Evolutionary conservation across 2,888 invertebrate genomes (phyloP).

Genomic region (Metalampra italica): DNA sequence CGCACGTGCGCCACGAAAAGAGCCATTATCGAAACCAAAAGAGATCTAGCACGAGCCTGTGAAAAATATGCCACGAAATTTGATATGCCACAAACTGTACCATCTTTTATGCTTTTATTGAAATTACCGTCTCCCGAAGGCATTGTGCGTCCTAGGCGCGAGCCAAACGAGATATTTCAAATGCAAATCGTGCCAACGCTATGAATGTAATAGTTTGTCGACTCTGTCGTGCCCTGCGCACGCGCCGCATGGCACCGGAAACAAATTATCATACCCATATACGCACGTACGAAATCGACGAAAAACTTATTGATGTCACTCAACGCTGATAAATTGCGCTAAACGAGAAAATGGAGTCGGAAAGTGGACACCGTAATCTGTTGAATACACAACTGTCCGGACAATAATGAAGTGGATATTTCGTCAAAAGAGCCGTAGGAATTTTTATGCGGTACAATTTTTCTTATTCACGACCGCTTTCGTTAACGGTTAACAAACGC

Average conservation of each 20-base stretch:
- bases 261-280: conserved; percentile 79
- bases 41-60: conserved; percentile 63
- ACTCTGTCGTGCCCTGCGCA: conserved; percentile 74
- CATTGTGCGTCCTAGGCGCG: conserved; percentile 67
- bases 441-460: conserved; percentile 38
- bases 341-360: conserved; percentile 60
- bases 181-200: conserved; percentile 77
- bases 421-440: conserved; percentile 35
- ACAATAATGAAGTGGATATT: conserved; percentile 33
- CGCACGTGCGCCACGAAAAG: conserved; percentile 68
- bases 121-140: conserved; percentile 53
- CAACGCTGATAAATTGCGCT: conserved; percentile 67
- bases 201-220: conserved; percentile 77
- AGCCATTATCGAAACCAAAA: conserved; percentile 58
- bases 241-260: conserved; percentile 72
- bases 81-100: conserved; percentile 57
- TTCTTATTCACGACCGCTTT: conserved; percentile 36
- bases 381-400: conserved; percentile 40
- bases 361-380: conserved; percentile 41
- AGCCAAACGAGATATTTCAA: conserved; percentile 73
- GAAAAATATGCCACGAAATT: conserved; percentile 75
- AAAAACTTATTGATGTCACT: conserved; percentile 72
- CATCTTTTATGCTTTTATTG: conserved; percentile 45
- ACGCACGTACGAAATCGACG: conserved; percentile 67
- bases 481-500: conserved; percentile 43